Evolutionary conservation across 2,888 invertebrate species (phyloP), one percentile per base, ranked within the genome.

Genomic region (Eurytoma californica): DNA sequence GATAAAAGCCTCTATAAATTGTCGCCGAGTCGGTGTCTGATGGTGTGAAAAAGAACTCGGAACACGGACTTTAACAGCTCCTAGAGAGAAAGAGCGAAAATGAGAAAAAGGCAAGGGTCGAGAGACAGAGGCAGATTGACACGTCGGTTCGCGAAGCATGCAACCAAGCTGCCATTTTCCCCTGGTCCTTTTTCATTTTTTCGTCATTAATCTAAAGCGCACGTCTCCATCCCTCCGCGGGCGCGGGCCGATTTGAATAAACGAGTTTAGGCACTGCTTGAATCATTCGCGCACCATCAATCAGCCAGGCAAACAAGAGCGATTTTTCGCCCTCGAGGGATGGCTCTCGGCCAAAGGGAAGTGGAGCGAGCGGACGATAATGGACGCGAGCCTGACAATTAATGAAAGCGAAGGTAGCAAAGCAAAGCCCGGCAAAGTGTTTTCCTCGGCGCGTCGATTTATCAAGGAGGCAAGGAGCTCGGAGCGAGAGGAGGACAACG

Each of bases 401-500:
- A 77, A 80, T 76, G 80, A 76, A 80, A 80, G 73, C 18, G 72
- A 67, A 72, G 57, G 65, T 61, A 72, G 68, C 47, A 18, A n/a
- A 55, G 14, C 28, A 65, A 74, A 73, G 80, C 39, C 24, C 47
- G 61, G 9, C 28, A 65, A 79, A 73, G 80, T 76, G 80, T 76
- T 80, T 80, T 72, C 68, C 69, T n/a, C 51, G 75, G n/a, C 51
- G 16, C 24, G 63, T 72, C 72, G 68, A 80, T 80, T 80, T 72
- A 76, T 80, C 76, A 74, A 75, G 53, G 16, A 60, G 53, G 39
- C 30, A 18, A 28, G 13, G 53, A 18, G 14, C 16, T 51, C 9
- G 53, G 28, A 30, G 39, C 47, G 39, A 61, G 53, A 30, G 39
- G 47, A 20, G 3, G 30, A 30, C 28, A 86, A 84, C 86, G 86